Evolutionary conservation across 2,888 invertebrate species (phyloP), one percentile per base, ranked within the genome.

Genomic region (Drosophila villosipedis): DNA sequence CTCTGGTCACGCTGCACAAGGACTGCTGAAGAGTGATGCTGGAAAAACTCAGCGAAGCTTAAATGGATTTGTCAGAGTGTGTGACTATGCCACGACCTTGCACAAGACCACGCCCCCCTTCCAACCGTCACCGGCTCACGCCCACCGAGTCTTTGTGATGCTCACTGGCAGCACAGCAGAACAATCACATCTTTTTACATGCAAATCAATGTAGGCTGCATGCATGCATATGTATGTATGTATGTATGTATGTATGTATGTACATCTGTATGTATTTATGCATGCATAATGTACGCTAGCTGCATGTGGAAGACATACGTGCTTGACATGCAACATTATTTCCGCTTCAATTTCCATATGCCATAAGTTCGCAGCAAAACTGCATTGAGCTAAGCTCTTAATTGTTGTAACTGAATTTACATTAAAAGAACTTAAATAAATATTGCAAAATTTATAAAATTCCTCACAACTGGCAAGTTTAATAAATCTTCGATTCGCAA

Each of bases 201-300:
- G 71, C 52, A 76, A 76, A 79, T 79, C 80, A 79, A 75, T 69
- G 75, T 69, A 55, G 69, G 35, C 62, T 71, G 37, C 50, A 22
- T 33, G 16, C 25, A 53, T 49, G 47, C 49, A 50, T 31, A n/a
- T 54, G 33, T 12, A 9, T 28, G 31, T 53, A 25, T 28, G 25
- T 35, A 25, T 25, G 25, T 31, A n/a, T 54, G 33, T 12, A 9
- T 28, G 31, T 53, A n/a, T 58, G 33, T 25, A 25, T 58, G 31
- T 31, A 10, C 22, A 14, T 10, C 2, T 22, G 33, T 49, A 52
- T 61, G 62, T 30, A 57, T n/a, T 0, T 43, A 43, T 43, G 3
- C 43, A 52, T 73, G 55, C 68, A 65, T 78, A 35, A 5, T 41
- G 5, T 12, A 19, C 5, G 4, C 41, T n/a, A 12, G n/a, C 2